phyloP scores from a whole-genome alignment of 2,888 invertebrate species.

The Erynnis tages region DNA sequence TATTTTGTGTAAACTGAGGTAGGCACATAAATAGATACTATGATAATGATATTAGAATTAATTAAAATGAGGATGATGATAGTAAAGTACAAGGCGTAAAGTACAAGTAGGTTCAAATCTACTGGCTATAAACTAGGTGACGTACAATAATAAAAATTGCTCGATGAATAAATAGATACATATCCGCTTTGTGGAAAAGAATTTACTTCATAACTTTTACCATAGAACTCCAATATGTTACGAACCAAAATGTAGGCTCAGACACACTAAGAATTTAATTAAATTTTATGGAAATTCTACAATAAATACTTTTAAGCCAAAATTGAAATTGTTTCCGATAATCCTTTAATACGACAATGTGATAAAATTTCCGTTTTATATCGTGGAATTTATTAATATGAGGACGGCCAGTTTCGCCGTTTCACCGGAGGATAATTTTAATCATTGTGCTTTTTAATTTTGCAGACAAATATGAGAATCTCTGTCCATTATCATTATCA shows the following conservation, averaged over 20 bases:
- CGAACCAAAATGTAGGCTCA: not conserved
- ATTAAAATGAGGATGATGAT: no score
- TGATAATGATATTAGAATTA: no score
- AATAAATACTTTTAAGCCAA: constrained; percentile 9
- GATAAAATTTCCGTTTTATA: constrained; percentile 11
- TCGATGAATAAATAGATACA: not conserved
- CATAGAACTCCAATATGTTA: not conserved
- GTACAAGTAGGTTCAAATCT: no score
- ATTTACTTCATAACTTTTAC: not conserved
- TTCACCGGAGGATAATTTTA: not conserved
- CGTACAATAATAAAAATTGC: no score
- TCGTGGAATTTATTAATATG: constrained; percentile 7
- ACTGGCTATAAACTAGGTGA: no score
- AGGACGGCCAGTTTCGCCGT: not conserved
- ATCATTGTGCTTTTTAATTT: not conserved
- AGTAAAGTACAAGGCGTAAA: no score
- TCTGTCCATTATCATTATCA: no score
- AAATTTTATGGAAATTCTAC: constrained; percentile 3
- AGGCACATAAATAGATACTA: no score
- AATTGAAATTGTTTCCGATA: constrained; percentile 12
- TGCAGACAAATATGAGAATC: not conserved
- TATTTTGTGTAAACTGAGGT: no score
- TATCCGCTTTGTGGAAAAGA: not conserved
- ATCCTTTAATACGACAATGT: constrained; percentile 11
- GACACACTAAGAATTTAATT: constrained; percentile 11